A percentile compares a stretch with the other conserved stretches of the same genome.
phyloP scores from a whole-genome alignment of 2,797 vertebrate species.

The Lateolabrax maculatus region DNA sequence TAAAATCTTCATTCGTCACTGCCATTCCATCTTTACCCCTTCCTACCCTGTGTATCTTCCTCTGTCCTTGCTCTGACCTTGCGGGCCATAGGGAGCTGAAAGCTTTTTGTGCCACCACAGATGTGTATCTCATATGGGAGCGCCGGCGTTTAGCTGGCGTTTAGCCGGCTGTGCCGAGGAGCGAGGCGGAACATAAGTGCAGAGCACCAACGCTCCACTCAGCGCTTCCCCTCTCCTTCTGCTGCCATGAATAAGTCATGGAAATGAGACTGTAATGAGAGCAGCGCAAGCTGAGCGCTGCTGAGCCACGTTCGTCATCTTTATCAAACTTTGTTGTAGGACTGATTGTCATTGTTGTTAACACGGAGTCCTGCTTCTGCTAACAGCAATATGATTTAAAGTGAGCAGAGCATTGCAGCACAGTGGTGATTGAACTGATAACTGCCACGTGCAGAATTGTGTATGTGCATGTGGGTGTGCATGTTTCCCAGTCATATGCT shows the following conservation, averaged over 20 bases:
- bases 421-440: background rate
- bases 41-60: background rate
- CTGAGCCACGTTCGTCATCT: constrained; percentile 53
- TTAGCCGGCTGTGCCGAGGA: constrained; percentile 28
- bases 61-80: constrained; percentile 3
- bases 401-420: background rate
- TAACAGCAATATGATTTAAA: constrained; percentile 13
- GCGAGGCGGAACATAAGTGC: constrained; percentile 13
- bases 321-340: constrained; percentile 25
- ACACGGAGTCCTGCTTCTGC: background rate
- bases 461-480: background rate
- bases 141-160: constrained; percentile 15
- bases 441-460: background rate
- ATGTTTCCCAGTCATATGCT: background rate
- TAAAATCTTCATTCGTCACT: background rate
- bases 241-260: constrained; percentile 70
- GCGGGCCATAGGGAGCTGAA: background rate
- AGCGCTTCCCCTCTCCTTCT: constrained; percentile 37
- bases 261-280: constrained; percentile 42
- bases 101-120: constrained; percentile 37
- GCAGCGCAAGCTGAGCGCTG: constrained; percentile 23
- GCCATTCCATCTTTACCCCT: background rate
- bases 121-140: constrained; percentile 38
- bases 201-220: background rate
- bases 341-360: constrained; percentile 34